Evolutionary conservation across 2,888 invertebrate species (phyloP), one percentile per base, ranked within the genome.

Genomic region (Chirona hameri): DNA sequence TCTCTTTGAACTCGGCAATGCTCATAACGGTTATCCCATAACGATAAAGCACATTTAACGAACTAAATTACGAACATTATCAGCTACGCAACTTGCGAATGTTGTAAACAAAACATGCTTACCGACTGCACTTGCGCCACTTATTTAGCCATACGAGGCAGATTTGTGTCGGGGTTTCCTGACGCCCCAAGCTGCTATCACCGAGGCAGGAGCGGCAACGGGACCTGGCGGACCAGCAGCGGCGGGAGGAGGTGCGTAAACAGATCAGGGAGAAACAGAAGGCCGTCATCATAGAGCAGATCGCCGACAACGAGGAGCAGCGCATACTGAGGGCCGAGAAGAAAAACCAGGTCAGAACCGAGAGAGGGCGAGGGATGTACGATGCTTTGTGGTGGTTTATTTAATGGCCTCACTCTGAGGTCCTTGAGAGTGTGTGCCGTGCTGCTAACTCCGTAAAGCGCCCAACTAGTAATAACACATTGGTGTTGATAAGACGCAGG

Each of bases 281-380:
- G 76, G 46, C 39, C 24, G 76, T 76, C 76, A 76, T 76, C 76
- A 76, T 76, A 39, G 76, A 76, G 24, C 76, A 76, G 24, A 76
- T 76, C 76, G 9, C 24, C 24, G 76, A 76, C 18, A 76, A 76
- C 76, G 76, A 76, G 39, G 76, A 76, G 24, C 76, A 76, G 7
- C 31, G 76, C 10, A 76, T 76, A 0, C 76, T 76, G 10, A 21
- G 76, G 24, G 76, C 76, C 10, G 76, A 76, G 46, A 76, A 46
- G 27, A 76, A 76, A 27, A 76, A 76, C 46, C 76, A 76, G 76
- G 76, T 21, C 18, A 65, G 65, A 27, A 27, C 60, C 39, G 2
- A 7, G 4, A 39, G 39, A 24, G 24, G 60, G 24, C 0, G n/a
- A 5, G 60, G 60, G 7, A n/a, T 60, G 0, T 10, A 60, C 0